Evolutionary conservation across 92 coral and sea anemone species (phyloP).

Genomic region (Siderastrea siderea): DNA sequence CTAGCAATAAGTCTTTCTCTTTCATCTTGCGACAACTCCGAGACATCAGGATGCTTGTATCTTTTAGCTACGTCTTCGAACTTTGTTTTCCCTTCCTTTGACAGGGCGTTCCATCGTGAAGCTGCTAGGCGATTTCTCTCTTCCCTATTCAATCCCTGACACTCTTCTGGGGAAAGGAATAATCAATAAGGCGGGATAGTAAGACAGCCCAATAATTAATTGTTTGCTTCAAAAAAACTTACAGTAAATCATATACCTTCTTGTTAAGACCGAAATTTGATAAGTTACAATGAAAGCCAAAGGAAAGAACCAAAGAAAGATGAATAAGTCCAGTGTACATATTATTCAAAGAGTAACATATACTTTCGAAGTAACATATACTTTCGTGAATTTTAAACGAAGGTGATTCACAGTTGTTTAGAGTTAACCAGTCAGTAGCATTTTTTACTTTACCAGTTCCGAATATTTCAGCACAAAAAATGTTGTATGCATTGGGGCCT

Average conservation of each 20-base stretch:
- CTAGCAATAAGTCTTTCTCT: background rate
- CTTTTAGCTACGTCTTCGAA: constrained; percentile 45
- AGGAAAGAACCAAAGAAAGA: no score
- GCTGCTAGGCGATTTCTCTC: constrained; percentile 53
- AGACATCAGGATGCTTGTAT: constrained; percentile 55
- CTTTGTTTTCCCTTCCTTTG: constrained; percentile 49
- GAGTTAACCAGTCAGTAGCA: background rate
- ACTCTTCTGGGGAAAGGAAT: background rate
- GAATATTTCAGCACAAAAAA: constrained; percentile 10
- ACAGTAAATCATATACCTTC: no score
- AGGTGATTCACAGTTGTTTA: background rate
- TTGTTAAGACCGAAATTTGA: no score
- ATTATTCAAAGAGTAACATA: no score
- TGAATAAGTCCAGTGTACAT: no score
- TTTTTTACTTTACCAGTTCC: background rate
- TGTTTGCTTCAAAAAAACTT: no score
- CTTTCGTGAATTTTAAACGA: background rate
- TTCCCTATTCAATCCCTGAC: background rate
- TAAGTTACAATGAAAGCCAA: no score
- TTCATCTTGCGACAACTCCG: background rate
- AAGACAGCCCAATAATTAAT: no score
- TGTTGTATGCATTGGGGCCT: constrained; percentile 1
- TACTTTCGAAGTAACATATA: no score
- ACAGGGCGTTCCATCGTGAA: constrained; percentile 37
- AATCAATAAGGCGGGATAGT: no score